These are phyloP conservation scores for Pseudanteris insignis DNA, from an alignment of 2,888 invertebrate genomes.

Conservation along the genomic window DNA sequence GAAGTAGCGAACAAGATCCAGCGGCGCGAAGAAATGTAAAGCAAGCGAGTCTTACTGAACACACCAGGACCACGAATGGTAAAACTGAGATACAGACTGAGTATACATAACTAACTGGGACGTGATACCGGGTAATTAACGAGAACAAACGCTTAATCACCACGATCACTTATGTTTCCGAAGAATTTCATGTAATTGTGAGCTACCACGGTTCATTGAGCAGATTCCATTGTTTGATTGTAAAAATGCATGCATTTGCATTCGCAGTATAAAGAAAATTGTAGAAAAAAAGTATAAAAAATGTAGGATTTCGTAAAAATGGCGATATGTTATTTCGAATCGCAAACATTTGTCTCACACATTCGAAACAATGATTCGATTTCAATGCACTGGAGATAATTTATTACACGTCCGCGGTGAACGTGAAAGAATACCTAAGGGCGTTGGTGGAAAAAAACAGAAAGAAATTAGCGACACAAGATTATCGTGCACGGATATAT, in stretches of 20 bases:
- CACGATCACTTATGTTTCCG: neutral
- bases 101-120: constrained; percentile 47
- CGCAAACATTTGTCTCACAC: neutral
- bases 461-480: constrained; percentile 31
- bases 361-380: neutral
- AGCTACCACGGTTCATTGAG: neutral
- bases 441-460: constrained; percentile 11
- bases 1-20: constrained; percentile 53
- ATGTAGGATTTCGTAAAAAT: too few species aligned
- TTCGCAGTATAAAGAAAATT: neutral
- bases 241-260: too few species aligned
- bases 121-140: constrained; percentile 26
- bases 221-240: neutral
- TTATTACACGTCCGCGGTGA: neutral
- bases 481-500: constrained; percentile 36
- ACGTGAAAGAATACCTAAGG: constrained; percentile 10
- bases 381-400: neutral
- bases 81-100: constrained; percentile 50
- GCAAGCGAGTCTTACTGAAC: constrained; percentile 48
- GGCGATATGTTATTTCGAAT: neutral
- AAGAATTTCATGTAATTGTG: constrained; percentile 5
- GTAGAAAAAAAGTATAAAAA: neutral
- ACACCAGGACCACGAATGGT: constrained; percentile 45
- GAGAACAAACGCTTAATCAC: constrained; percentile 16
- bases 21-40: constrained; percentile 52